Evolutionary conservation across 2,113 vertebrate species (phyloP).

Genomic region (Scopus umbretta): DNA sequence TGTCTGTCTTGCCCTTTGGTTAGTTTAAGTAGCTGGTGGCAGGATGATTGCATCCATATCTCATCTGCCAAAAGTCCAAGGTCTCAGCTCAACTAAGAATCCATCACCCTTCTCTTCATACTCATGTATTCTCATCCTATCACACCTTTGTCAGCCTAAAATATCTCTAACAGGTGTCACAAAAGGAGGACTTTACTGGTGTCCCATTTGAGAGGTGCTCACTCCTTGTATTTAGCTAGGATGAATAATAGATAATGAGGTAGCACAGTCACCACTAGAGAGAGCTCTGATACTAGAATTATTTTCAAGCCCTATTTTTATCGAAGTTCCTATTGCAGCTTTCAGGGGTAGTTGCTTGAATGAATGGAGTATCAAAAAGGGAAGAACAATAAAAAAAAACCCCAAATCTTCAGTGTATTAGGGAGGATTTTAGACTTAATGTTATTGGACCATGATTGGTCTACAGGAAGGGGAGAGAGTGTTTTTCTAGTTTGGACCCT

Average conservation of each 20-base stretch:
- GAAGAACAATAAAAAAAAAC: not conserved
- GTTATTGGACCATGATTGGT: not conserved
- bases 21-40: not conserved
- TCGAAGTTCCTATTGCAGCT: not conserved
- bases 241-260: not conserved
- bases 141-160: not conserved
- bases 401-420: not conserved
- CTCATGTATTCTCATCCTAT: not conserved
- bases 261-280: conserved; percentile 41
- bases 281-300: conserved; percentile 52
- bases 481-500: conserved; percentile 3
- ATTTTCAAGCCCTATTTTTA: not conserved
- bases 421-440: not conserved
- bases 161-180: not conserved
- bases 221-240: not conserved
- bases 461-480: not conserved
- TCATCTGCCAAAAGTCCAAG: not conserved
- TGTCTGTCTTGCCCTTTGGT: not conserved
- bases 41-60: not conserved
- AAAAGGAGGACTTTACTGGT: not conserved
- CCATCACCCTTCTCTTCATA: not conserved
- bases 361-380: not conserved
- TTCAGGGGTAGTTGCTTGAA: not conserved
- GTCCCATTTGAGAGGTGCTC: not conserved
- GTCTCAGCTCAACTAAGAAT: not conserved